Base-by-base conservation (phyloP, 2,797 vertebrate species). In the Pseudotriccus pelzelni region DNA sequence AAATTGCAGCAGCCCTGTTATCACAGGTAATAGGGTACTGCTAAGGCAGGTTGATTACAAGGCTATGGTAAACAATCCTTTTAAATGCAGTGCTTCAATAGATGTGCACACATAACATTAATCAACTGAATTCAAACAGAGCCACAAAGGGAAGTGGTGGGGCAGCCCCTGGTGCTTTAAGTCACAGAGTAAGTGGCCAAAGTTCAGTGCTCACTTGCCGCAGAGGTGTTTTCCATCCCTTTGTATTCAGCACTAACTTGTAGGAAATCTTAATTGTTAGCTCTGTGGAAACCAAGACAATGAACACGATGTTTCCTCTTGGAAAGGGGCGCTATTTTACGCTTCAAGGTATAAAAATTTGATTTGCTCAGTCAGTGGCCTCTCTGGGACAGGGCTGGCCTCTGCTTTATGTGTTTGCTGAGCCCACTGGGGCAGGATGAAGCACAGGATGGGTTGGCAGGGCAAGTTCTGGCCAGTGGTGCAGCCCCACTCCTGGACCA, bases 11-110 rank as follows among this genome's bases (percentile, higher is more conserved):
- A 96, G 85, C 97, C 96, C 95, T 98, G 98, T 98, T 98, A 98
- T 98, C 98, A 97, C 94, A 96, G 97, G 98, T 98, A 98, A 98
- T 98, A 97, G 97, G 97, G 97, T 98, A 96, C 98, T 98, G 97
- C 98, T 97, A 93, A 98, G 94, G 97, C 98, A 97, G 97, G 96
- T 98, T 99, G 98, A 99, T 98, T 98, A 98, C 97, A 97, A 98
- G 97, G 97, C 98, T 98, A 97, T 92, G 90, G 98, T 98, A 98
- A 99, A 98, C 98, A 99, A 98, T 98, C 97, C 96, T 94, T 97
- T 98, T 97, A 98, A 98, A 98, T 85, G 89, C 62, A 19, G 70
- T 21, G 34, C 53, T 96, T 94, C 96, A 95, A 96, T 94, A 97
- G 96, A 97, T 78, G 46, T 94, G 94, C 77, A 53, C 94, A 94